phyloP scores from a whole-genome alignment of 1,140 invertebrate genomes.

The Heliothis virescens region DNA sequence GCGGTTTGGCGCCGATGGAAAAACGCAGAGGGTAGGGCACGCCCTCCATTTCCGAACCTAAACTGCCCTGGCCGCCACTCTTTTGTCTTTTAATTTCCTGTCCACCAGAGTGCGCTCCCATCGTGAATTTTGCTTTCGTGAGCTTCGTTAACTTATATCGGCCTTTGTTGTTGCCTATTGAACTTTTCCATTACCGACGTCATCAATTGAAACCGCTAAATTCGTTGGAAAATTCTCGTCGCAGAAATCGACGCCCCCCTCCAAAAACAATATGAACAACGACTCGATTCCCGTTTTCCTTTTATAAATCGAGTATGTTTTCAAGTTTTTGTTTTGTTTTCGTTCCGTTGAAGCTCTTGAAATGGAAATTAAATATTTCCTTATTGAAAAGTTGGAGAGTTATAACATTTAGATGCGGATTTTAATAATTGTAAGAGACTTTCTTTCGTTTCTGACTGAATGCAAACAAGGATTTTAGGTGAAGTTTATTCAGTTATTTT shows the following conservation, averaged over 20 bases:
- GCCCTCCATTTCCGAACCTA: slow-evolving; percentile 81
- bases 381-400: slow-evolving; percentile 75
- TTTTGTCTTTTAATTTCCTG: slow-evolving; percentile 86
- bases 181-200: slow-evolving; percentile 83
- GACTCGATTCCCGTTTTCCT: slow-evolving; percentile 66
- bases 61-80: slow-evolving; percentile 79
- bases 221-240: slow-evolving; percentile 79
- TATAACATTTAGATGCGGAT: slow-evolving; percentile 62
- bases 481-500: slow-evolving; percentile 55
- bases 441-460: slow-evolving; percentile 56
- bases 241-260: slow-evolving; percentile 57
- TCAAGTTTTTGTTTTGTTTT: slow-evolving; percentile 72
- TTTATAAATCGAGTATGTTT: slow-evolving; percentile 71
- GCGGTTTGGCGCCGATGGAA: slow-evolving; percentile 53
- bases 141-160: slow-evolving; percentile 83
- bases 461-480: slow-evolving; percentile 53
- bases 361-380: slow-evolving; percentile 79
- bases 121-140: slow-evolving; percentile 83
- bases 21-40: slow-evolving; percentile 65
- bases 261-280: slow-evolving; percentile 65
- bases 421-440: slow-evolving; percentile 76
- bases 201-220: slow-evolving; percentile 82
- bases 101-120: slow-evolving; percentile 74
- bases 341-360: slow-evolving; percentile 58
- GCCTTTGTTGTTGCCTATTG: slow-evolving; percentile 83